Base-by-base conservation (phyloP, 1,140 invertebrate species). In the Sycophila sp. region DNA sequence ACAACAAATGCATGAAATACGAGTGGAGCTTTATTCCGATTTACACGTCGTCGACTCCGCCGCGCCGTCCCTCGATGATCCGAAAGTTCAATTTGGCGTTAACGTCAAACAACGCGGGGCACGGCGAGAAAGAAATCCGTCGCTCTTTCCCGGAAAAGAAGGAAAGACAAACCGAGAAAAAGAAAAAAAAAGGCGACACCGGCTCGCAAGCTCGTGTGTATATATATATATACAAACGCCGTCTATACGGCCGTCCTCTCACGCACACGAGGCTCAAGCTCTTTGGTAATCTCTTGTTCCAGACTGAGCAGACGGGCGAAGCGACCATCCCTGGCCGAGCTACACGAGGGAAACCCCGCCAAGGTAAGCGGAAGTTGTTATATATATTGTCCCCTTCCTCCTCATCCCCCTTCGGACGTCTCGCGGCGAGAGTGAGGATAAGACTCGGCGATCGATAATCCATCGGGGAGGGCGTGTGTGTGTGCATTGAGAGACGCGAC, bases 301-400 rank as follows among this genome's bases (percentile, higher is more conserved):
- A 86, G 84, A 76, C 73, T 85, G 63, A 86, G 84, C 36, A 90
- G 89, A 76, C 86, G 91, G 56, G 90, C 91, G 0, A 93, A 93
- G 78, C 87, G 92, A 67, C 92, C 92, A 2, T 93, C 92, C 32
- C 81, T 94, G 56, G 91, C 92, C 13, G 92, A 93, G 76, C 78
- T 93, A 26, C 91, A 93, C 76, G 87, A 88, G 69, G 87, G 86
- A 69, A 85, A 85, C 74, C 71, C 79, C 26, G 76, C 81, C 70
- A 89, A 88, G 82, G 87, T 88, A 76, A 81, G 79, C 72, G 45
- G 68, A 67, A 73, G 62, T 65, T 36, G 2, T 2, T 32, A 42
- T 22, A 24, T 7, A n/a, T 30, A 15, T 47, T 13, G n/a, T 47
- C 22, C 17, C 13, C 42, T 36, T 62, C n/a, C 4, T 45, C 53